Evolutionary conservation across 2,797 vertebrate genomes (phyloP).

Genomic region (Danionella dracula): DNA sequence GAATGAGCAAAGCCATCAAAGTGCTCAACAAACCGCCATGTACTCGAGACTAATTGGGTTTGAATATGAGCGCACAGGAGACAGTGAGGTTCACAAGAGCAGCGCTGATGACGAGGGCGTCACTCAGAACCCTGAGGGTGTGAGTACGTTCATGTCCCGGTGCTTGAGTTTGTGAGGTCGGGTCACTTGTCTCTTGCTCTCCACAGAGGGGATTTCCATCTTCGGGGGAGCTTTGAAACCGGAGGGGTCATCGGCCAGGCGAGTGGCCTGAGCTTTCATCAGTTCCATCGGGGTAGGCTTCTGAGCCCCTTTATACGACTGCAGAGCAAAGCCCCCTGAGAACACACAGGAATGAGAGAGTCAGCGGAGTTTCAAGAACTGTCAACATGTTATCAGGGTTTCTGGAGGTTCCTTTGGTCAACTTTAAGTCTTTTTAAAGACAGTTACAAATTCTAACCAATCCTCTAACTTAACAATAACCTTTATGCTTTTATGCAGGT

Average conservation of each 20-base stretch:
- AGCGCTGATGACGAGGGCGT: background rate
- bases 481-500: too few relatives aligned
- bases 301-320: conserved; percentile 82
- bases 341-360: background rate
- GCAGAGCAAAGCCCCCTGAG: conserved; percentile 81
- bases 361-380: background rate
- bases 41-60: conserved; percentile 29
- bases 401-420: too few relatives aligned
- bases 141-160: conserved; percentile 91
- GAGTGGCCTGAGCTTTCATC: conserved; percentile 80
- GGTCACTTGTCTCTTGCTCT: conserved; percentile 68
- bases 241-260: conserved; percentile 65
- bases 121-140: conserved; percentile 87
- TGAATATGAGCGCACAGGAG: background rate
- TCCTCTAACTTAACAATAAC: too few relatives aligned
- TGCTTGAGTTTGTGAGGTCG: conserved; percentile 85
- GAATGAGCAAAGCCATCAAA: too few relatives aligned
- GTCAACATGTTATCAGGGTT: too few relatives aligned
- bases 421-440: too few relatives aligned
- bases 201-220: conserved; percentile 80
- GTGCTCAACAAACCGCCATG: background rate
- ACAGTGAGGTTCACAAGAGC: conserved; percentile 17
- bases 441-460: too few relatives aligned
- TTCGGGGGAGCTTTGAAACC: conserved; percentile 75
- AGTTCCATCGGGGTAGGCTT: conserved; percentile 92